Base-by-base conservation (phyloP, 2,113 vertebrate genomes). In the Taxidea taxus region DNA sequence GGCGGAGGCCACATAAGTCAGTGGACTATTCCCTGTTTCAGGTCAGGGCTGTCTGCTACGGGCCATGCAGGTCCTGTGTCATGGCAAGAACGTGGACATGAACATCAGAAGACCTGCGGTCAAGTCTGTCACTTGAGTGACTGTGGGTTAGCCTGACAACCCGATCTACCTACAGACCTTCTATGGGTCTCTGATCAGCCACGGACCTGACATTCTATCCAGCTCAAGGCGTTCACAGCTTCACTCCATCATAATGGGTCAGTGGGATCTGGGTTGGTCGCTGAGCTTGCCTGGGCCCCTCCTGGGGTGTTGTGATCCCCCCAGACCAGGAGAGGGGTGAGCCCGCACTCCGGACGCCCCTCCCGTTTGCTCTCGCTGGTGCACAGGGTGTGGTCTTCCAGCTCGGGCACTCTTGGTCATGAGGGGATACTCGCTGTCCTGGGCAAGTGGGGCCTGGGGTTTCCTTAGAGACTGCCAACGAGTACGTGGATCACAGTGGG, bases 401-500 rank as follows among this genome's bases (percentile, higher is more conserved):
- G 21, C 14, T 64, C 51, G 4, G 70, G n/a, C 16, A 25, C 8
- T 58, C 13, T 64, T 20, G 49, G 51, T 68, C 18, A 31, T 12
- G 49, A 56, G 9, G 4, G 21, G 62, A 2, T n/a, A n/a, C 51
- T 64, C 23, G 44, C 21, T 68, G 13, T 54, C n/a, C 85, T 47
- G 47, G 42, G 49, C 49, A 51, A 86, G 60, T 3, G 1, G 54
- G 51, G 39, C 16, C 8, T 20, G 7, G 42, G 58, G n/a, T 31
- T 44, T 74, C 34, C 70, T 39, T 14, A 39, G 70, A 87, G 66
- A 37, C 20, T 20, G 37, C 44, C 3, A 3, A 8, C 4, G 58
- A 44, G 37, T 0, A 0, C 14, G 1, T 62, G 44, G 25, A 29
- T 44, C 21, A 51, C 0, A 34, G 11, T 37, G 39, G 3, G 1